These are phyloP conservation scores for Porites divaricata DNA, from an alignment of 92 coral and sea anemone species.

Conservation along the genomic window DNA sequence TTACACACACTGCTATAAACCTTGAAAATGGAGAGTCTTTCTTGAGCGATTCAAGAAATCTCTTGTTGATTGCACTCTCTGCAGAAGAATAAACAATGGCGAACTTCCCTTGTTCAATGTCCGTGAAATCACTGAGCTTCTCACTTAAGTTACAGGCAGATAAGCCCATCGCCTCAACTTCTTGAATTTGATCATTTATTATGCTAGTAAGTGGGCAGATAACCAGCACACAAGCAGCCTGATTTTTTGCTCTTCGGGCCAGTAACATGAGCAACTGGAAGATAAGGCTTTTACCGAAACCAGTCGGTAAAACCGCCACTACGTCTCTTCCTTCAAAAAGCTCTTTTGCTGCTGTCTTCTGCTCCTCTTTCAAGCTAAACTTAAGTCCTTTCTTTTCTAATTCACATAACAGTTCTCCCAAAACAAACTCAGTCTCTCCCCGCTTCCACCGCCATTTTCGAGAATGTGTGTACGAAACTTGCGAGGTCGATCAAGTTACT, in stretches of 20 bases:
- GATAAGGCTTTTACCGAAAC: constrained; percentile 8
- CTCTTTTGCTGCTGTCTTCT: background rate
- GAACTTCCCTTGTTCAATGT: constrained; percentile 1
- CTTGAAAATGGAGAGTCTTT: background rate
- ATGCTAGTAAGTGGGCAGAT: background rate
- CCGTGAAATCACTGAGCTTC: background rate
- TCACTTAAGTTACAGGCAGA: constrained; percentile 7
- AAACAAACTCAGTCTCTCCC: background rate
- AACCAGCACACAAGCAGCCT: constrained; percentile 5
- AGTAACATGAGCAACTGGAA: constrained; percentile 14
- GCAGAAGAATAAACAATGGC: constrained; percentile 16
- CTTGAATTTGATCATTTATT: constrained; percentile 1
- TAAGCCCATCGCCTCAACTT: constrained; percentile 6
- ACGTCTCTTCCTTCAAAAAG: background rate
- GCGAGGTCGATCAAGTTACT: too few species aligned
- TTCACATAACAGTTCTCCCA: background rate
- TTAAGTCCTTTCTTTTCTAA: background rate
- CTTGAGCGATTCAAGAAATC: constrained; percentile 11
- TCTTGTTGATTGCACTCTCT: constrained; percentile 11
- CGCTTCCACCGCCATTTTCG: background rate
- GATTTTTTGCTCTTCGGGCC: background rate
- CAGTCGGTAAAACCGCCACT: background rate
- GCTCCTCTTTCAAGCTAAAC: background rate
- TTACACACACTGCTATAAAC: constrained; percentile 10
- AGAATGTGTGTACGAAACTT: background rate